phyloP scores from a whole-genome alignment of 92 coral and sea anemone species.

The Porites cylindrica region DNA sequence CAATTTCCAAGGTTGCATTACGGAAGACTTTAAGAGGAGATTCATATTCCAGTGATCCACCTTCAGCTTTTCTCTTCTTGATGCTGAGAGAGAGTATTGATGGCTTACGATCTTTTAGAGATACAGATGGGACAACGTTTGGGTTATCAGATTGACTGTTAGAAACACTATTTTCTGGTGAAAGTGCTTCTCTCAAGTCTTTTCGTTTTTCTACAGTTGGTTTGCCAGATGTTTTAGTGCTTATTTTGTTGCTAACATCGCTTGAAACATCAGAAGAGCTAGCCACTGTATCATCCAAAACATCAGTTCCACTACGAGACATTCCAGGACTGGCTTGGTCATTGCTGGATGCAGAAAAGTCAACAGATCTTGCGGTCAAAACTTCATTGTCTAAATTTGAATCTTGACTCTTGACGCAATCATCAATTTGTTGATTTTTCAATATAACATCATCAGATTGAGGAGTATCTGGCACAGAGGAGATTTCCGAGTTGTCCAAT shows the following conservation, averaged over 20 bases:
- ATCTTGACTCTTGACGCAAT: background rate
- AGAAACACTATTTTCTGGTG: background rate
- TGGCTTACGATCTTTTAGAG: background rate
- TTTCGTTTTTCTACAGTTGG: background rate
- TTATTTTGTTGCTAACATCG: background rate
- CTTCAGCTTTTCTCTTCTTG: slow-evolving; percentile 43
- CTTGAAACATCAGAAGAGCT: background rate
- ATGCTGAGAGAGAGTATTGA: background rate
- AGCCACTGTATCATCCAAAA: background rate
- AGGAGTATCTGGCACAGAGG: background rate
- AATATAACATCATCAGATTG: background rate
- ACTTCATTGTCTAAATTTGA: background rate
- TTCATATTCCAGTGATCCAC: slow-evolving; percentile 10
- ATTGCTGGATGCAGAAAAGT: background rate
- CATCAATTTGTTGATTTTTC: background rate
- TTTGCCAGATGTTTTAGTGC: background rate
- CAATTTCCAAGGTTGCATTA: background rate
- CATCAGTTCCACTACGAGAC: background rate
- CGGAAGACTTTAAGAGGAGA: slow-evolving; percentile 39
- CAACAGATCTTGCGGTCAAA: background rate
- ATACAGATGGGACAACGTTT: background rate
- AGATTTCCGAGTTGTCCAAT: background rate
- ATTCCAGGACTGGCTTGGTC: background rate
- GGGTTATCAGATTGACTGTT: background rate
- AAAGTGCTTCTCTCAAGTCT: background rate